Base-by-base conservation (phyloP, 2,888 invertebrate genomes). In the Coremacera marginata region DNA sequence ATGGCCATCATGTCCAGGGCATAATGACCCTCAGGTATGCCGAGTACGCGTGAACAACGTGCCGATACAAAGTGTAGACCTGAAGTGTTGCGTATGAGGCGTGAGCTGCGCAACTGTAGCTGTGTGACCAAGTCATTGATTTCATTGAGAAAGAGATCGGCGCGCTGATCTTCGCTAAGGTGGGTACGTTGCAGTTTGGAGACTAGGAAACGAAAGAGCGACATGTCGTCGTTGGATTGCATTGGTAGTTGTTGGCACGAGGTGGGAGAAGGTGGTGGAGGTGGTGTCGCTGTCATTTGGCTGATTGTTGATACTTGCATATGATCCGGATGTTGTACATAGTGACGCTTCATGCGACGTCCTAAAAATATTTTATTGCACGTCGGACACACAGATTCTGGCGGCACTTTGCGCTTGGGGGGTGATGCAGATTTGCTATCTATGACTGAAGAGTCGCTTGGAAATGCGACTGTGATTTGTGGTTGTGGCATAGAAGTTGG, bases 21-120 rank as follows among this genome's bases (percentile, higher is more conserved):
- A 79, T 89, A 89, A 71, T 89, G 89, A 22, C 89, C 89, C 80
- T 89, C 89, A 8, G 89, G 89, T 70, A 89, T 88, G n/a, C 88
- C 88, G 3, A 89, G 73, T 0, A 89, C 84, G 4, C 87, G 87
- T 0, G 89, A 84, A 11, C 84, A 85, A 3, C 86, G 84, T 0
- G 86, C 83, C 76, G 86, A 87, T 2, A 89, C 87, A 76, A 88
- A 88, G 75, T 89, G 89, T 63, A 87, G 76, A 0, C 88, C 89
- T 0, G 89, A 87, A 3, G 89, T 89, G 72, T 89, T 88, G 16
- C 87, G 84, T 71, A 89, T 85, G 19, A 89, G 84, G 0, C 86
- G 85, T 0, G 88, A 86, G 72, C 88, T 86, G 3, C 89, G 84
- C 57, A 87, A 73, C 70, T 89, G 88, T 60, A 89, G 72, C 78